phyloP scores from a whole-genome alignment of 2,113 vertebrate species.

The Gadus macrocephalus region DNA sequence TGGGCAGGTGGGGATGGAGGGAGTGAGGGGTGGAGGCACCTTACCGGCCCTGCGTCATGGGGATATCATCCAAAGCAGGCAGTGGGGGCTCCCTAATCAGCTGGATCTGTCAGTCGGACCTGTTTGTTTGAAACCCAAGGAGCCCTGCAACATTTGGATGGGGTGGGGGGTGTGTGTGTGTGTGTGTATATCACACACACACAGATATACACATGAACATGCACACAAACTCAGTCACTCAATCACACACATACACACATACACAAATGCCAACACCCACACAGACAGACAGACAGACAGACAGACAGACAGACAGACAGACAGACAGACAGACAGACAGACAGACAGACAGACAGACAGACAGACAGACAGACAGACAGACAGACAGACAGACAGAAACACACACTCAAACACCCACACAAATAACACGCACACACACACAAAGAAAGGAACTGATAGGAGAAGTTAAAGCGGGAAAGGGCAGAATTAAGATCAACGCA shows the following conservation, averaged over 20 bases:
- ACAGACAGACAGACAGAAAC: no score
- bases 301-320: no score
- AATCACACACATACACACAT: no score
- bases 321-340: no score
- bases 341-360: no score
- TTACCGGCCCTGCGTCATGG: background rate
- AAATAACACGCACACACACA: background rate
- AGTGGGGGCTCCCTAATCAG: slow-evolving; percentile 62
- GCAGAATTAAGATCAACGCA: slow-evolving; percentile 60
- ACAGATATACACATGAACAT: background rate
- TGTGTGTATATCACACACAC: no score
- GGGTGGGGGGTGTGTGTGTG: no score
- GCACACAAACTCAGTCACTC: no score
- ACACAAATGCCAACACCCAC: no score
- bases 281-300: no score
- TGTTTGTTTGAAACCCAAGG: slow-evolving; percentile 64
- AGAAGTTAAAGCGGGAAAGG: slow-evolving; percentile 39
- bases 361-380: no score
- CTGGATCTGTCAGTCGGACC: slow-evolving; percentile 52
- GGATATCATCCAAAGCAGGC: slow-evolving; percentile 60
- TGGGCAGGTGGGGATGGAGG: slow-evolving; percentile 21
- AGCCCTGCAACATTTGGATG: slow-evolving; percentile 58
- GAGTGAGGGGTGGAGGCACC: slow-evolving; percentile 8
- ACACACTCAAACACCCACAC: background rate
- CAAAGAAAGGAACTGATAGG: slow-evolving; percentile 36